Conservation (phyloP, 2,888 invertebrate genomes). For the Ichneumoninae sp. region DNA sequence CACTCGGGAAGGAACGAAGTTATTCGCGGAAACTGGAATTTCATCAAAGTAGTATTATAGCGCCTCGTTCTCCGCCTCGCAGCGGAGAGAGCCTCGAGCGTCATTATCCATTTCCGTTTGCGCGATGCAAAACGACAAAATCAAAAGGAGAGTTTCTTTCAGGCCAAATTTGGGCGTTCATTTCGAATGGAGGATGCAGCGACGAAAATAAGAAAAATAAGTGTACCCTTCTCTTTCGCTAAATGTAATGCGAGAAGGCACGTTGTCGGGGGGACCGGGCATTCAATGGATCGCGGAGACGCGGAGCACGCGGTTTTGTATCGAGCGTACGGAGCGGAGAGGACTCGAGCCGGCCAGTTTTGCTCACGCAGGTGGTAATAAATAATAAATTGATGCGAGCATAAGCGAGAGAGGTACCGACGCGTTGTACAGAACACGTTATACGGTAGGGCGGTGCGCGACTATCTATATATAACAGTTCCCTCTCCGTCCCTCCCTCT, state of each 20-base stretch:
- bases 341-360: conserved; percentile 55
- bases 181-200: neutral
- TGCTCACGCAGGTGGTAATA: conserved; percentile 69
- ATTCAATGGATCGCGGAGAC: conserved; percentile 60
- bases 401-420: conserved; percentile 59
- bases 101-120: conserved; percentile 35
- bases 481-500: conserved; percentile 5
- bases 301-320: conserved; percentile 30
- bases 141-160: neutral
- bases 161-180: neutral
- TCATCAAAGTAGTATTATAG: conserved; percentile 17
- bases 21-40: conserved; percentile 39
- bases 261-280: conserved; percentile 37
- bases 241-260: conserved; percentile 44
- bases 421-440: conserved; percentile 57
- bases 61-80: neutral
- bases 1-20: conserved; percentile 30
- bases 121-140: neutral
- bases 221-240: conserved; percentile 44
- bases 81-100: neutral
- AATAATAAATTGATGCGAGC: conserved; percentile 71
- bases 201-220: conserved; percentile 3
- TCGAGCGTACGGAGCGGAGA: conserved; percentile 39
- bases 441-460: conserved; percentile 54
- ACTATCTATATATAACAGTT: conserved; percentile 36